Evolutionary conservation across 2,888 invertebrate genomes (phyloP), one percentile per base, ranked within the genome.

Genomic region (Diplazon laetatorius): DNA sequence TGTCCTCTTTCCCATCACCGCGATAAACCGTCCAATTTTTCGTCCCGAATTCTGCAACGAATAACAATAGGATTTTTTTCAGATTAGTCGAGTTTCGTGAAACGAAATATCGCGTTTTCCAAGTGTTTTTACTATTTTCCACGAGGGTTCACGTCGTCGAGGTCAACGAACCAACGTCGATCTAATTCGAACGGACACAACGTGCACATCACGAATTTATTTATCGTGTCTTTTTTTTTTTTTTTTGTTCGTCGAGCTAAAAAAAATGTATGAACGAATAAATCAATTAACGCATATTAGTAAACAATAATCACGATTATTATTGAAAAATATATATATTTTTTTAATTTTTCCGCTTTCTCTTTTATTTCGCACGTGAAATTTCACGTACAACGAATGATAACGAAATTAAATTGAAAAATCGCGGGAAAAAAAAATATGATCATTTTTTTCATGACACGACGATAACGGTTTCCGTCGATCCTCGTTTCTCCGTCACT

Each of bases 21-120:
- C 44, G 69, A n/a, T 63, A n/a, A n/a, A n/a, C n/a, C n/a, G n/a
- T 57, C 77, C 80, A 77, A 25, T 72, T 66, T 42, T 80, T 80
- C 1, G 55, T 55, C 16, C 30, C 18, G 10, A 55, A 16, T 8
- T 70, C 80, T 80, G 77, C n/a, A 77, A 80, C 69, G 73, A 80
- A 70, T 18, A 65, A 77, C 20, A 59, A 73, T 63, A 72, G n/a
- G n/a, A n/a, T n/a, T n/a, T n/a, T 76, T 57, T 57, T 18, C 8
- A 62, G 68, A 76, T 79, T 79, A 79, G 76, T 72, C 63, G 20
- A 76, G 62, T 63, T 37, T 37, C 50, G n/a, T 72, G n/a, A n/a
- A n/a, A n/a, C 48, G 55, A 44, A 55, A 39, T n/a, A 20, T 71
- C 5, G 8, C 12, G 9, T 75, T 60, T 55, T 71, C 46, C 52